Evolutionary conservation across 2,113 vertebrate species (phyloP).

Genomic region (Microtus montanus): DNA sequence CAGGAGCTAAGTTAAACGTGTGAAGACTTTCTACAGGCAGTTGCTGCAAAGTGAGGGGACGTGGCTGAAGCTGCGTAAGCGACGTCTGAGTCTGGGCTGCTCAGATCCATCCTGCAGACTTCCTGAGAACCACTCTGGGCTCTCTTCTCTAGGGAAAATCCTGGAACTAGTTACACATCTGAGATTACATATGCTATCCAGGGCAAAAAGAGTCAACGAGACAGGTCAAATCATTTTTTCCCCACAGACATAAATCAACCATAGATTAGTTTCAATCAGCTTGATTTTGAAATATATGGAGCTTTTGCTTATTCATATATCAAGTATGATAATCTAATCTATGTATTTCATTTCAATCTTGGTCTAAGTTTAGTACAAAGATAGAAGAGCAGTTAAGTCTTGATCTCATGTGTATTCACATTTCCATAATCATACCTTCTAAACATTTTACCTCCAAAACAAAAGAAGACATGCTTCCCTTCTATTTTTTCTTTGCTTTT

Average conservation of each 20-base stretch:
- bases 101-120: not conserved
- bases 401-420: not conserved
- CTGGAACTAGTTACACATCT: slow-evolving; percentile 6
- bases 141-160: slow-evolving; percentile 5
- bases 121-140: not conserved
- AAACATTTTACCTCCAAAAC: slow-evolving; percentile 21
- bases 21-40: not conserved
- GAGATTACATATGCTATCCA: slow-evolving; percentile 12
- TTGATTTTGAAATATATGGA: slow-evolving; percentile 60
- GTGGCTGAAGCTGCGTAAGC: not conserved
- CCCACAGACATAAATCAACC: slow-evolving; percentile 44
- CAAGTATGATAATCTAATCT: slow-evolving; percentile 39
- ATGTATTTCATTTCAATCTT: slow-evolving; percentile 33
- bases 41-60: not conserved
- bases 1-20: not conserved
- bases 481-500: not conserved
- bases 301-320: slow-evolving; percentile 31
- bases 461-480: not conserved
- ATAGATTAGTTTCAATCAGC: slow-evolving; percentile 27
- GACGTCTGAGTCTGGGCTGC: not conserved
- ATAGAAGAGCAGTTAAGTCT: not conserved
- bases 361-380: slow-evolving; percentile 35
- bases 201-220: slow-evolving; percentile 38
- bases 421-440: not conserved
- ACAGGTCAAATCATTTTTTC: slow-evolving; percentile 2